These are phyloP conservation scores for Caranx ignobilis DNA, from an alignment of 2,113 vertebrate genomes.

Conservation along the genomic window DNA sequence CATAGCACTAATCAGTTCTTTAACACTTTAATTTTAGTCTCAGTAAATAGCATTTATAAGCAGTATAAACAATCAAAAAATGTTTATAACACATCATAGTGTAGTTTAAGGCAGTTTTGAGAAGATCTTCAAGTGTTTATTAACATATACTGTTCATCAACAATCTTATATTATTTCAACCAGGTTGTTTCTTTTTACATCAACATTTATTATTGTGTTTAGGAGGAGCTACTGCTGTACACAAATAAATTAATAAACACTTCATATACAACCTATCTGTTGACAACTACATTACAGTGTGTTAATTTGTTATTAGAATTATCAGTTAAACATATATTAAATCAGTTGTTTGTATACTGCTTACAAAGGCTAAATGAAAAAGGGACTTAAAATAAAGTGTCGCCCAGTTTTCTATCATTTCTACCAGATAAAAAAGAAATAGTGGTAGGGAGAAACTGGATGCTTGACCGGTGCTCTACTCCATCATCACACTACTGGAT, in stretches of 20 bases:
- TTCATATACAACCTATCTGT: neutral
- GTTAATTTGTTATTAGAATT: neutral
- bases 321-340: neutral
- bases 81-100: neutral
- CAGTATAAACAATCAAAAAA: neutral
- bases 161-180: neutral
- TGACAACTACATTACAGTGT: neutral
- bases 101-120: neutral
- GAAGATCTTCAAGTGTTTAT: neutral
- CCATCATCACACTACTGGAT: conserved; percentile 76
- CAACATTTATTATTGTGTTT: too few relatives aligned
- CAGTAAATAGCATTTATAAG: neutral
- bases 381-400: neutral
- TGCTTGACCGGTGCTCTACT: conserved; percentile 73
- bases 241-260: neutral
- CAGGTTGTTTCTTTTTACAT: neutral
- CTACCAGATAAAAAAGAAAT: conserved; percentile 34
- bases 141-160: neutral
- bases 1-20: conserved; percentile 11
- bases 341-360: neutral
- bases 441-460: conserved; percentile 62
- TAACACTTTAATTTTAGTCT: conserved; percentile 1
- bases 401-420: conserved; percentile 29
- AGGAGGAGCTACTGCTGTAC: neutral
- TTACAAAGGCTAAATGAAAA: neutral